Evolutionary conservation across 2,888 invertebrate genomes (phyloP).

Genomic region (Hipparchia sbordonii): DNA sequence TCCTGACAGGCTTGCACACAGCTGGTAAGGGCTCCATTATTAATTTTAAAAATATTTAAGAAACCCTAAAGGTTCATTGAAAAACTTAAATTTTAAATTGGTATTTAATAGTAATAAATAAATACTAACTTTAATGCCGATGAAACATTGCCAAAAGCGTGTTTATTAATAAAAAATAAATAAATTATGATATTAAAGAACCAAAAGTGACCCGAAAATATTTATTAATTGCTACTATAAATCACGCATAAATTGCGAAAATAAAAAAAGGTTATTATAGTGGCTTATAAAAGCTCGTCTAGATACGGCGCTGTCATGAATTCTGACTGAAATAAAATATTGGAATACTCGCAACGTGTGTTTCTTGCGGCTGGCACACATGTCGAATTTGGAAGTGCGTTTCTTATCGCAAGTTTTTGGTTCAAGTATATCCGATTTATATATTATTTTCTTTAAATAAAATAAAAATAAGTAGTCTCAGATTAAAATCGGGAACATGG

Average conservation of each 20-base stretch:
- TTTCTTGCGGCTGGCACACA: not conserved
- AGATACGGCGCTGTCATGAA: not conserved
- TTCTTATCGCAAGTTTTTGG: too few species aligned
- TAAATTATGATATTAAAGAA: not conserved
- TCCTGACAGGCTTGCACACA: too few species aligned
- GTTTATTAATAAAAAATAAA: not conserved
- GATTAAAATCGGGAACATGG: too few species aligned
- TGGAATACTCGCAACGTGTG: not conserved
- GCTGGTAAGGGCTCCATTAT: too few species aligned
- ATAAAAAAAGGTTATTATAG: constrained; percentile 2
- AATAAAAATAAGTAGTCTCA: too few species aligned
- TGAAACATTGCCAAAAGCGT: not conserved
- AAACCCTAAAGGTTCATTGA: too few species aligned
- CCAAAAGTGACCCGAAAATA: constrained; percentile 14
- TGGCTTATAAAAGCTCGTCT: constrained; percentile 19
- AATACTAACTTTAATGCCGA: not conserved
- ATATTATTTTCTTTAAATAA: too few species aligned
- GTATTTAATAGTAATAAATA: too few species aligned
- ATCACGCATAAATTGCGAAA: constrained; percentile 16
- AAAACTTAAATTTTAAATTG: too few species aligned
- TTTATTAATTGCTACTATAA: constrained; percentile 12
- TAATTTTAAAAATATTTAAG: too few species aligned
- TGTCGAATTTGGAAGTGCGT: not conserved
- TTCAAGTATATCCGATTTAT: too few species aligned
- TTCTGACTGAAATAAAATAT: constrained; percentile 6